phyloP scores from a whole-genome alignment of 1,140 invertebrate species.

The Riptortus pedestris region DNA sequence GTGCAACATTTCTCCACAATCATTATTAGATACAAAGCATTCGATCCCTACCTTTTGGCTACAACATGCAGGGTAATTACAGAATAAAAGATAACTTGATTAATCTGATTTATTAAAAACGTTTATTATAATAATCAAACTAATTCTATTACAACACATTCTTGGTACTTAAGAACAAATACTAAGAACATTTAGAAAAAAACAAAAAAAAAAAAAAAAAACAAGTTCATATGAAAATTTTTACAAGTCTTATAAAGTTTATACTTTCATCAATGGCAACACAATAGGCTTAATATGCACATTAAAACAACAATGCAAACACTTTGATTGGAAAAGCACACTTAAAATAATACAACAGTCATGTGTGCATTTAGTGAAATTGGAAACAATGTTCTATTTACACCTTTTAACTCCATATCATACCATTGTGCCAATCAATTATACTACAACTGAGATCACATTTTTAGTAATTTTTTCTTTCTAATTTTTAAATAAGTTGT shows the following conservation, averaged over 20 bases:
- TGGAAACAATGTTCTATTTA: slow-evolving; percentile 3
- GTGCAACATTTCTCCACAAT: no score
- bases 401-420: slow-evolving; percentile 1
- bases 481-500: neutral
- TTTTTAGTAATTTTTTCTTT: no score
- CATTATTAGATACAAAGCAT: no score
- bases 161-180: slow-evolving; percentile 1
- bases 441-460: slow-evolving; percentile 8
- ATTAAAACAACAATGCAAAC: neutral
- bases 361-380: slow-evolving; percentile 6
- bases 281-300: slow-evolving; percentile 3
- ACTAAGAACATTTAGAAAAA: no score
- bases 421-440: slow-evolving; percentile 1
- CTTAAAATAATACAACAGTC: neutral
- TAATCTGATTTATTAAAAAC: slow-evolving; percentile 4
- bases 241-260: slow-evolving; percentile 1
- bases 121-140: slow-evolving; percentile 5
- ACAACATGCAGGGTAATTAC: no score
- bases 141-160: slow-evolving; percentile 5
- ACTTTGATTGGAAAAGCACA: slow-evolving; percentile 5
- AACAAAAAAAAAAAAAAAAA: no score
- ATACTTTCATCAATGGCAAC: slow-evolving; percentile 2
- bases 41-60: no score
- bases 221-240: neutral
- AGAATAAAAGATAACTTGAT: no score